Conservation (phyloP, 1,140 invertebrate genomes). For the Euglossa dilemma region DNA sequence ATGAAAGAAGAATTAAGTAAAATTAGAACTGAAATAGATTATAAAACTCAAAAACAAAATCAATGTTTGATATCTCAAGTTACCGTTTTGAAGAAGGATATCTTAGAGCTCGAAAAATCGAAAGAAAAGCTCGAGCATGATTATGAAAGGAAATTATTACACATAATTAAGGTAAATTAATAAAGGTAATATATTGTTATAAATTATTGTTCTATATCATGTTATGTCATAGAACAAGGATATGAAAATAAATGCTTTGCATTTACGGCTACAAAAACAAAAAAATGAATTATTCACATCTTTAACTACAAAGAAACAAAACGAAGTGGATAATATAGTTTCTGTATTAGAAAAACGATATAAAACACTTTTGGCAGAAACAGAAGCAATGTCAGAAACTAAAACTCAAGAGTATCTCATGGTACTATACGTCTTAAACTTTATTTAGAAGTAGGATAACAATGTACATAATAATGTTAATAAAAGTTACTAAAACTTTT, state of each 20-base stretch:
- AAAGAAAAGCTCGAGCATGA: conserved; percentile 50
- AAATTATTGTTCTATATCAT: background rate
- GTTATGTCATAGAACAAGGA: conserved; percentile 53
- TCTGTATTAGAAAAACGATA: conserved; percentile 54
- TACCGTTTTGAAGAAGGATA: conserved; percentile 42
- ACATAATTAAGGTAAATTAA: conserved; percentile 54
- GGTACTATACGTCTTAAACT: conserved; percentile 42
- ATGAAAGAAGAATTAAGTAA: conserved; percentile 75
- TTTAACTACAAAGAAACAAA: conserved; percentile 57
- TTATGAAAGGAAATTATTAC: conserved; percentile 54
- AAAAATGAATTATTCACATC: conserved; percentile 50
- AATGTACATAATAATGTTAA: background rate
- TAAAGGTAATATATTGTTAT: background rate
- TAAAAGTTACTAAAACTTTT: conserved; percentile 17
- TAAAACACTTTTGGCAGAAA: conserved; percentile 44
- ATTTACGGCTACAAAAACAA: conserved; percentile 56
- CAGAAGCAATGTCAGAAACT: conserved; percentile 47
- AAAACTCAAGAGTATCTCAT: conserved; percentile 59
- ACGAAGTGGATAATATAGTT: conserved; percentile 48
- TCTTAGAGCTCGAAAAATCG: conserved; percentile 58
- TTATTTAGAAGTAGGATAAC: conserved; percentile 20
- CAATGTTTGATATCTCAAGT: conserved; percentile 45
- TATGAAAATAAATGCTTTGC: conserved; percentile 55
- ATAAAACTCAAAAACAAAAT: conserved; percentile 51
- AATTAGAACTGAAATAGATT: conserved; percentile 71